Evolutionary conservation across 53 echinoderm and acorn worm genomes (phyloP), one percentile per base, ranked within the genome.

Genomic region (Glandiceps talaboti): DNA sequence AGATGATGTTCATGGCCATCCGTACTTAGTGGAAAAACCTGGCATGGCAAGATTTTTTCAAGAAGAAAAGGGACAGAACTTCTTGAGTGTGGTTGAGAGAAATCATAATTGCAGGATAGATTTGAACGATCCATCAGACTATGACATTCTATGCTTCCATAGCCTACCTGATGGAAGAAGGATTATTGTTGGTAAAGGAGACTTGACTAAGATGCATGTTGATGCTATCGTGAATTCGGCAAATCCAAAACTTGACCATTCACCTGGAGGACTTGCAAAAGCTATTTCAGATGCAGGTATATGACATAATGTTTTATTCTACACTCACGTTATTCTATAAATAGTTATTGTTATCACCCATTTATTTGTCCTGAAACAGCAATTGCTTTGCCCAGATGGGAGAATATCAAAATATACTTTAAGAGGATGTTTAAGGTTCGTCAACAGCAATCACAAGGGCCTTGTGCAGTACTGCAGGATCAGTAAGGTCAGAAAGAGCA

Each of bases 161-260:
- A 45, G 6, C 64, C 6, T 6, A 20, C 6, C 6, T 12, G 64
- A 45, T 45, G 64, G 64, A 20, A 45, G 64, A 45, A 6, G 64
- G 6, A 45, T 45, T 45, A 20, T 45, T 6, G 64, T 45, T 45
- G 64, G 85, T 31, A 75, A 85, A 78, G 88, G 82, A 30, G 88
- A 89, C 75, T 29, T 89, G 33, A 85, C 89, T 0, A 84, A 77
- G 80, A 82, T 82, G 74, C 29, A 79, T 14, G 89, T 85, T 14
- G 89, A 89, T 73, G 80, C 74, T 80, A 89, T 89, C 28, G 89
- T 89, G 29, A 89, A 89, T 85, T 82, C 85, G 27, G 79, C 89
- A 76, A 85, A 85, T 33, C 14, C 64, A 0, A n/a, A 79, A 29
- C 82, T 89, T 14, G 28, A 82, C 1, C 85, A 89, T 80, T 45